Evolutionary conservation across 1,140 invertebrate genomes (phyloP).

Genomic region (Armadillidium nasatum): DNA sequence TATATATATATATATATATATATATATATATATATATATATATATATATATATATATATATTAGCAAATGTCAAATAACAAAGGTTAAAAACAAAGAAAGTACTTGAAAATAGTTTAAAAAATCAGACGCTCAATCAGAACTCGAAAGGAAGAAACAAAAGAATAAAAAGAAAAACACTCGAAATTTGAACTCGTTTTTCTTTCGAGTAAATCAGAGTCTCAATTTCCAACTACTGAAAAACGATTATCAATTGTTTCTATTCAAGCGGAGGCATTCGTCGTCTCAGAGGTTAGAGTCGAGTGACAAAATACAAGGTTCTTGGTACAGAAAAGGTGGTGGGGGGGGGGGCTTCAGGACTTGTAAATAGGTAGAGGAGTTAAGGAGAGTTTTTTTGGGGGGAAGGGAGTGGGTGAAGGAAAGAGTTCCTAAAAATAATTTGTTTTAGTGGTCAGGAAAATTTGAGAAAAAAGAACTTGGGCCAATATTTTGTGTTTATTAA

Average conservation of each 20-base stretch:
- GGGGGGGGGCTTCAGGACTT: no score
- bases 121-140: neutral
- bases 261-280: neutral
- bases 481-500: neutral
- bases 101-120: neutral
- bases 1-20: constrained; percentile 14
- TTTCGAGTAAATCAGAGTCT: neutral
- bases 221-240: constrained; percentile 7
- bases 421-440: neutral
- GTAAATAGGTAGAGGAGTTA: neutral
- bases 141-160: neutral
- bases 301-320: no score
- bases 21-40: constrained; percentile 12
- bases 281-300: no score
- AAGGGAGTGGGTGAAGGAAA: neutral
- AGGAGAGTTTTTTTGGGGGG: neutral
- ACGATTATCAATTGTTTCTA: neutral
- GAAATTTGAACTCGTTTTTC: neutral
- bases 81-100: neutral
- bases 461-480: neutral
- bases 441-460: no score
- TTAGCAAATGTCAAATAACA: neutral
- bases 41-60: constrained; percentile 1
- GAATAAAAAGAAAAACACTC: neutral
- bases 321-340: no score